Conservation (phyloP, 1,140 invertebrate species). For the Drosophila rufa region DNA sequence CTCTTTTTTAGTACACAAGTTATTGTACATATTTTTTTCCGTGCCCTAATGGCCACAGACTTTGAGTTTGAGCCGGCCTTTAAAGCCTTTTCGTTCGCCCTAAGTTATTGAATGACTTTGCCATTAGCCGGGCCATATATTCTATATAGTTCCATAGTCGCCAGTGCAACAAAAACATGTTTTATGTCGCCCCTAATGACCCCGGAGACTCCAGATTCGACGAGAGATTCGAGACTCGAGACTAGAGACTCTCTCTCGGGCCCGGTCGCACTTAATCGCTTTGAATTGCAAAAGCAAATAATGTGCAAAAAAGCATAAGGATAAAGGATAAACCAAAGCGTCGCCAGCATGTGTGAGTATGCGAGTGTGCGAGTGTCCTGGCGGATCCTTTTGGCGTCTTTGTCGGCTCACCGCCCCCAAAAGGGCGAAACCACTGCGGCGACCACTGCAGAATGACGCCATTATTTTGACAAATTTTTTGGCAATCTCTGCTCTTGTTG, state of each 20-base stretch:
- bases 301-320: slow-evolving; percentile 82
- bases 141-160: slow-evolving; percentile 67
- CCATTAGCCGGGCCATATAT: slow-evolving; percentile 79
- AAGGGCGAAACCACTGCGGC: slow-evolving; percentile 35
- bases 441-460: slow-evolving; percentile 82
- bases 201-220: slow-evolving; percentile 60
- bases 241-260: slow-evolving; percentile 8
- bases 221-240: slow-evolving; percentile 41
- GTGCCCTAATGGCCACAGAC: slow-evolving; percentile 61
- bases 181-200: slow-evolving; percentile 83
- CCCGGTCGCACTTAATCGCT: slow-evolving; percentile 76
- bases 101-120: slow-evolving; percentile 71
- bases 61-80: slow-evolving; percentile 17
- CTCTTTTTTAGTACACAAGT: not conserved
- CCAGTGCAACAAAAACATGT: slow-evolving; percentile 81
- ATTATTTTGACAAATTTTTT: slow-evolving; percentile 85
- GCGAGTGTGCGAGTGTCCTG: slow-evolving; percentile 48
- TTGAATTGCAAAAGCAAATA: slow-evolving; percentile 84
- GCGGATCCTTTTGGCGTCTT: slow-evolving; percentile 73
- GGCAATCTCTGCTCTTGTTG: slow-evolving; percentile 72
- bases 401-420: slow-evolving; percentile 60
- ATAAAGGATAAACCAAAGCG: slow-evolving; percentile 82
- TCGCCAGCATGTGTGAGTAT: slow-evolving; percentile 58
- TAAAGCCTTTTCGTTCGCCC: slow-evolving; percentile 44
- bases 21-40: not conserved